Evolutionary conservation across 2,113 vertebrate genomes (phyloP).

Genomic region (Phodopus roborovskii): DNA sequence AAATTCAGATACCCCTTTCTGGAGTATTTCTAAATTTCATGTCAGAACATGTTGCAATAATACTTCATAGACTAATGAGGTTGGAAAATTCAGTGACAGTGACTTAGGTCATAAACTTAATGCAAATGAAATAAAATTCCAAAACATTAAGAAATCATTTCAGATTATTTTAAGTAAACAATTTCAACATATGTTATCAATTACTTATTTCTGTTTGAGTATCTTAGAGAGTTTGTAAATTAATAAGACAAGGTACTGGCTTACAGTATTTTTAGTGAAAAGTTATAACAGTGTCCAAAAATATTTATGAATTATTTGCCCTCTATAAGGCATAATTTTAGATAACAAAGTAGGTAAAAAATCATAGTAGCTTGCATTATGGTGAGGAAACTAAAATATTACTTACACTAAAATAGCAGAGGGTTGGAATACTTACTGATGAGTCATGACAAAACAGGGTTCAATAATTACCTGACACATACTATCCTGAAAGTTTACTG

Average conservation of each 20-base stretch:
- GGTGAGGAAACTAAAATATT: neutral
- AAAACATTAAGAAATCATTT: constrained; percentile 53
- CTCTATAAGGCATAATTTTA: neutral
- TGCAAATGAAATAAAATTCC: constrained; percentile 37
- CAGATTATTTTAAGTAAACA: constrained; percentile 43
- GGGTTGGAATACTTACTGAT: neutral
- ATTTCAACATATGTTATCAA: constrained; percentile 19
- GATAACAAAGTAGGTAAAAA: neutral
- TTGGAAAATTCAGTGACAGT: neutral
- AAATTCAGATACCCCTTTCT: neutral
- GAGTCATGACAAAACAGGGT: neutral
- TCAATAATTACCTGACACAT: neutral
- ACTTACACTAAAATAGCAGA: neutral
- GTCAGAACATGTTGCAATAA: neutral
- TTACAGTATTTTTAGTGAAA: constrained; percentile 29
- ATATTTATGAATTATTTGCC: neutral
- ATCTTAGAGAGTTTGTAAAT: constrained; percentile 40
- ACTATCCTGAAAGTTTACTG: neutral
- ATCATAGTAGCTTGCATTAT: neutral
- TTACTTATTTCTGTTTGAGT: constrained; percentile 36
- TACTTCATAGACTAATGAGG: constrained; percentile 33
- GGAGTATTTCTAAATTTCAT: neutral
- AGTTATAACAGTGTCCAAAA: neutral
- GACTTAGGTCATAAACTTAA: constrained; percentile 25
- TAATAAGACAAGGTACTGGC: neutral